phyloP scores from a whole-genome alignment of 2,797 vertebrate species.

The Hephaestus fuliginosus region DNA sequence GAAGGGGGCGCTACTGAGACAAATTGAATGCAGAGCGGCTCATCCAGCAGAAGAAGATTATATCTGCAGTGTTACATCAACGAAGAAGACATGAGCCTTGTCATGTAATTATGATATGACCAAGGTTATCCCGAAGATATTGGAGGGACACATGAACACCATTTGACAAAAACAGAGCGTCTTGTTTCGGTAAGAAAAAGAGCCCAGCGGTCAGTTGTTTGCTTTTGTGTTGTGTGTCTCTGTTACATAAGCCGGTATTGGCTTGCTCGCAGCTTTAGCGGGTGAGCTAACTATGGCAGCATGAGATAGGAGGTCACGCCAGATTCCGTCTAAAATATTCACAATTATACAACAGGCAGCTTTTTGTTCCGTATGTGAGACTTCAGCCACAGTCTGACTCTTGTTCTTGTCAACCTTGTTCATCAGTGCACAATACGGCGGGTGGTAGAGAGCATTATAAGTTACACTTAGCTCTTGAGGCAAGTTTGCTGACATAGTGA shows the following conservation, averaged over 20 bases:
- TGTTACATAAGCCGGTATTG: neutral
- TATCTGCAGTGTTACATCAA: neutral
- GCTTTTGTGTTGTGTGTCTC: neutral
- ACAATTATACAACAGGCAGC: fast-evolving
- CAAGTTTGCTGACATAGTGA: neutral
- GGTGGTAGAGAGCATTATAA: neutral
- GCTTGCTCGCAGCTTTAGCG: slow-evolving; percentile 14
- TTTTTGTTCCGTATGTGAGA: neutral
- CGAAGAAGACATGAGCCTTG: neutral
- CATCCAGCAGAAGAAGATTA: slow-evolving; percentile 27
- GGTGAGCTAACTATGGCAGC: slow-evolving; percentile 28
- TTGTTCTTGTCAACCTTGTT: fast-evolving
- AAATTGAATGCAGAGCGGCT: fast-evolving
- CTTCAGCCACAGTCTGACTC: fast-evolving
- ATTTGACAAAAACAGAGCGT: slow-evolving; percentile 28
- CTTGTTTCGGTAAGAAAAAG: slow-evolving; percentile 54
- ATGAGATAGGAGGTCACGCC: slow-evolving; percentile 25
- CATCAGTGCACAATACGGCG: neutral
- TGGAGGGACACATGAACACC: slow-evolving; percentile 1
- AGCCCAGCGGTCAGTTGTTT: neutral
- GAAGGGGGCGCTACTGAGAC: slow-evolving; percentile 29
- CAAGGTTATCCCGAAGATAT: slow-evolving; percentile 57
- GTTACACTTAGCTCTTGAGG: fast-evolving
- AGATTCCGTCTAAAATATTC: slow-evolving; percentile 8
- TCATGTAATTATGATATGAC: slow-evolving; percentile 47